Conservation (phyloP, 2,113 vertebrate genomes). For the Apteryx mantelli region DNA sequence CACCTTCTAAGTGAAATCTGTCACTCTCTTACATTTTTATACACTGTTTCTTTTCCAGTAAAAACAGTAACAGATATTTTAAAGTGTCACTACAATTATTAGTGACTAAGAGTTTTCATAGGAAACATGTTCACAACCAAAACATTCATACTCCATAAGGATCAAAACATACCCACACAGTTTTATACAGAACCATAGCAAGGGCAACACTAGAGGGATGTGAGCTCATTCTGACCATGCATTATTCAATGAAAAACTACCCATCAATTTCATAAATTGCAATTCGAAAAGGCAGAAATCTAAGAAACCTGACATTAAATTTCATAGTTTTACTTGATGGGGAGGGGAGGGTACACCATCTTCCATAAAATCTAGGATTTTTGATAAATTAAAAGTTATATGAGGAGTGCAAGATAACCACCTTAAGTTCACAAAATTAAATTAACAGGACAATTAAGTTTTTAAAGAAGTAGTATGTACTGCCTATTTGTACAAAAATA, state of each 20-base stretch:
- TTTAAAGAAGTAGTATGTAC: not conserved
- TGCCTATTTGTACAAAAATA: not conserved
- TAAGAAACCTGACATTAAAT: not conserved
- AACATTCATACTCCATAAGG: not conserved
- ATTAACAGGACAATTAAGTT: not conserved
- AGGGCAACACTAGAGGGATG: not conserved
- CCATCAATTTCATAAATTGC: not conserved
- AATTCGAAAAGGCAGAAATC: not conserved
- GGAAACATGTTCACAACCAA: not conserved
- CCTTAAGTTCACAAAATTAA: not conserved
- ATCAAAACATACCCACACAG: not conserved
- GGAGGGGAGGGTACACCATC: not conserved
- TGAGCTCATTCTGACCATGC: not conserved
- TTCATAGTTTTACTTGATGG: not conserved
- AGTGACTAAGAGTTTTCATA: not conserved
- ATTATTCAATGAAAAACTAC: not conserved
- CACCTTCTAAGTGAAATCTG: not conserved
- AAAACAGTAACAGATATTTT: not conserved
- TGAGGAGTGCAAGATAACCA: rapidly evolving
- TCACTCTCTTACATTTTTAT: not conserved
- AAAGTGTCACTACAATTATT: not conserved
- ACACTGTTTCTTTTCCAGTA: not conserved
- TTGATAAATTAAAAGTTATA: not conserved
- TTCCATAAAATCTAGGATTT: not conserved
- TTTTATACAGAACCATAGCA: not conserved